Evolutionary conservation across 2,888 invertebrate genomes (phyloP).

Genomic region (Oithona nana): DNA sequence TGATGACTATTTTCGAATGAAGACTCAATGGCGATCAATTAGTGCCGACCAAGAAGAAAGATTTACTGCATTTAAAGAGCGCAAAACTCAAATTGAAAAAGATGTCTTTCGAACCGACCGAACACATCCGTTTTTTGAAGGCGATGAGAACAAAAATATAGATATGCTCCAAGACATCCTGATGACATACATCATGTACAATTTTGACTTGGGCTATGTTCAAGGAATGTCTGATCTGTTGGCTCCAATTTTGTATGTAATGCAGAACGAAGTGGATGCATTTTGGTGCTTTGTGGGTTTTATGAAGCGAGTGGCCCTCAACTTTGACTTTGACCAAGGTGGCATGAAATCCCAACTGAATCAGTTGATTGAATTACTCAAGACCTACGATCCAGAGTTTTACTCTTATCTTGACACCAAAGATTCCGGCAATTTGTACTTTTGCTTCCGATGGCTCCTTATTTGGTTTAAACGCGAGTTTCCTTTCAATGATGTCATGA

Average conservation of each 20-base stretch:
- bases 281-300: constrained; percentile 99
- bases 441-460: constrained; percentile 93
- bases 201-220: constrained; percentile 88
- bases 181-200: constrained; percentile 97
- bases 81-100: constrained; percentile 89
- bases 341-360: constrained; percentile 83
- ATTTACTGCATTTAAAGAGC: constrained; percentile 68
- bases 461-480: constrained; percentile 63
- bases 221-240: constrained; percentile 96
- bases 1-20: constrained; percentile 83
- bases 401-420: constrained; percentile 65
- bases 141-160: constrained; percentile 76
- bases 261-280: constrained; percentile 82
- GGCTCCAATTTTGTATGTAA: constrained; percentile 68
- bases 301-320: constrained; percentile 75
- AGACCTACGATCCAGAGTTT: constrained; percentile 62
- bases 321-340: constrained; percentile 34
- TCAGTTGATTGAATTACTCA: constrained; percentile 59
- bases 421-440: constrained; percentile 90
- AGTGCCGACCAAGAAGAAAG: constrained; percentile 63
- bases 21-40: constrained; percentile 86
- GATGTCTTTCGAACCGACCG: constrained; percentile 92
- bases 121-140: constrained; percentile 72
- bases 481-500: constrained; percentile 56
- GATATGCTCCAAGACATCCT: constrained; percentile 67